Percentiles rank a stretch among this genome's conserved stretches.
phyloP scores from a whole-genome alignment of 2,797 vertebrate species.

The Micrastur ruficollis region DNA sequence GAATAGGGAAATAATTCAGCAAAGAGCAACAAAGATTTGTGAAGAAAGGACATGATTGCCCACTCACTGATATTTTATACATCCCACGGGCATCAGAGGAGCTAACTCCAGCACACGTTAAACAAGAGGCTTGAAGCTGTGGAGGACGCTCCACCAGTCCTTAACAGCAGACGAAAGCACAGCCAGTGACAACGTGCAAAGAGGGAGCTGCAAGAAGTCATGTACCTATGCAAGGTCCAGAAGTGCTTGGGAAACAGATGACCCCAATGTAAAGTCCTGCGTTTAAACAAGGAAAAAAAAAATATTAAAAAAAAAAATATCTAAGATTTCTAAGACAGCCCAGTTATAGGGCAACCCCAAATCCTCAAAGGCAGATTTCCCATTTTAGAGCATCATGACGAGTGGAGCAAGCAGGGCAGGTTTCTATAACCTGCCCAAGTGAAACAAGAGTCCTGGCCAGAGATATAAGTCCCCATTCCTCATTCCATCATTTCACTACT shows the following conservation, averaged over 20 bases:
- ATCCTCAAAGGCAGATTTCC: background rate
- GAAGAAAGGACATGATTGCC: background rate
- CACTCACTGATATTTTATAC: background rate
- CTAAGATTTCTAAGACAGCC: background rate
- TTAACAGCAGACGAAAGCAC: background rate
- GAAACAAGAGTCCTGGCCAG: background rate
- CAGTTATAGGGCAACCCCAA: background rate
- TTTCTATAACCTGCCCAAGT: background rate
- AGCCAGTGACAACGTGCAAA: accelerated
- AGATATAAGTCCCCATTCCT: background rate
- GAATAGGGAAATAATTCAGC: background rate
- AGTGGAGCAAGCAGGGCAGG: background rate
- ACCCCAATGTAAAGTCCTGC: background rate
- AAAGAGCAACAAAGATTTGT: background rate
- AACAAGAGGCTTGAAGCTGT: background rate
- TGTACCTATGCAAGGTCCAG: background rate
- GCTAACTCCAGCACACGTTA: background rate
- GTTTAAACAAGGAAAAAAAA: background rate
- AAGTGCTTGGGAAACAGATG: background rate
- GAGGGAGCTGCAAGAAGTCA: background rate
- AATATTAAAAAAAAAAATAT: accelerated
- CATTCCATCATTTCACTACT: background rate
- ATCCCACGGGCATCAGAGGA: background rate
- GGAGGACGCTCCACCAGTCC: background rate
- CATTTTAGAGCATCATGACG: background rate